phyloP scores from a whole-genome alignment of 2,888 invertebrate genomes.

The Pollenia amentaria region DNA sequence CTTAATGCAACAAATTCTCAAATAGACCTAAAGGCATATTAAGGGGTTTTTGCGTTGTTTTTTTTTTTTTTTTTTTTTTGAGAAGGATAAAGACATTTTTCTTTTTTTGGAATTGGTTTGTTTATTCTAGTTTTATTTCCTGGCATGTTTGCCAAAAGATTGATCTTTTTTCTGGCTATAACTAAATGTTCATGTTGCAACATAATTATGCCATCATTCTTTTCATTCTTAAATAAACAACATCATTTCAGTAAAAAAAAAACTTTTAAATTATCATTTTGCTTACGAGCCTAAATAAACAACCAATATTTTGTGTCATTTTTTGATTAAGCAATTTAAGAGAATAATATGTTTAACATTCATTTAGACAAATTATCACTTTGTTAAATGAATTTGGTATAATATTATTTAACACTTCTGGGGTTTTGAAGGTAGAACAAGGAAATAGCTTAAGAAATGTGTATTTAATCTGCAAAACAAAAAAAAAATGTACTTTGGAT shows the following conservation, averaged over 20 bases:
- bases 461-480: no score
- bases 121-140: slow-evolving; percentile 48
- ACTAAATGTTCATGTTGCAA: slow-evolving; percentile 52
- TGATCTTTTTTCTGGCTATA: slow-evolving; percentile 52
- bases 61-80: slow-evolving; percentile 10
- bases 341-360: slow-evolving; percentile 35
- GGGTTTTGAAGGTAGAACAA: no score
- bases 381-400: not conserved
- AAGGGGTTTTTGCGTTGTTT: slow-evolving; percentile 20
- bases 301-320: slow-evolving; percentile 29
- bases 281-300: slow-evolving; percentile 64
- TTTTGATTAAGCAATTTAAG: slow-evolving; percentile 7
- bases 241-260: slow-evolving; percentile 31
- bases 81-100: slow-evolving; percentile 59
- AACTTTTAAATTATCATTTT: slow-evolving; percentile 10
- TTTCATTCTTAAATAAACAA: slow-evolving; percentile 32
- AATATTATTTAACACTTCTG: not conserved
- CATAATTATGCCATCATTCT: slow-evolving; percentile 69
- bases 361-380: slow-evolving; percentile 46
- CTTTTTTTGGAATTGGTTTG: slow-evolving; percentile 37
- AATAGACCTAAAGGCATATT: slow-evolving; percentile 69
- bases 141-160: slow-evolving; percentile 24
- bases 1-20: slow-evolving; percentile 71
- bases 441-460: no score
- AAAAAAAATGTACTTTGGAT: no score